Base-by-base conservation (phyloP, 1,140 invertebrate genomes). In the Antheraea pernyi region DNA sequence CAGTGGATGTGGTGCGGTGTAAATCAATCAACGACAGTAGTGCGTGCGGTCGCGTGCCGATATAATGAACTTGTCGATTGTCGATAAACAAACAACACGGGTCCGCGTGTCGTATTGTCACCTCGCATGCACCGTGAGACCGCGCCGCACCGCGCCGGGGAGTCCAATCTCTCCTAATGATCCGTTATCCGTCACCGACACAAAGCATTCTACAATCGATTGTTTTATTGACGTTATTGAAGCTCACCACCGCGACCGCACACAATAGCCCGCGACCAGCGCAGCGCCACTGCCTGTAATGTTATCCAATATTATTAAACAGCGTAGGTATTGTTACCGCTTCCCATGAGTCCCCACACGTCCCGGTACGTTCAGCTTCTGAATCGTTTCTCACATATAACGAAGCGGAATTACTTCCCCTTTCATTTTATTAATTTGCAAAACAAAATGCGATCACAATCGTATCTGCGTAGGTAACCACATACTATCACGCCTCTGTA, bases 261-360 rank as follows among this genome's bases (percentile, higher is more conserved):
- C 16, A 53, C 69, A 65, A 48, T 65, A 59, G 19, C 30, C 42
- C 39, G 36, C 65, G 58, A 39, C 30, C n/a, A 19, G 58, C 64
- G 37, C 63, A 30, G 4, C 46, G 62, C 63, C 66, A 59, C 58
- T 42, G 67, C 59, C 19, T 48, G 70, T 73, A 64, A 66, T 70
- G 66, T 67, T 65, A 62, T 71, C 67, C 46, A 53, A 53, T 53
- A 53, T 53, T 53, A 53, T 53, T 53, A 13, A 53, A 53, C 46
- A 0, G 46, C 16, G 46, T n/a, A 30, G 22, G 22, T 30, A 53
- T 53, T 53, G 16, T 53, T 53, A 53, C 16, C 18, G 11, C 36
- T 13, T 19, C 11, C n/a, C 8, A 8, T 10, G 59, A 19, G 59
- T 60, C 18, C n/a, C 11, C n/a, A 60, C n/a, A 22, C 9, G 9